phyloP scores from a whole-genome alignment of 2,113 vertebrate species.

The Malurus cyaneus region DNA sequence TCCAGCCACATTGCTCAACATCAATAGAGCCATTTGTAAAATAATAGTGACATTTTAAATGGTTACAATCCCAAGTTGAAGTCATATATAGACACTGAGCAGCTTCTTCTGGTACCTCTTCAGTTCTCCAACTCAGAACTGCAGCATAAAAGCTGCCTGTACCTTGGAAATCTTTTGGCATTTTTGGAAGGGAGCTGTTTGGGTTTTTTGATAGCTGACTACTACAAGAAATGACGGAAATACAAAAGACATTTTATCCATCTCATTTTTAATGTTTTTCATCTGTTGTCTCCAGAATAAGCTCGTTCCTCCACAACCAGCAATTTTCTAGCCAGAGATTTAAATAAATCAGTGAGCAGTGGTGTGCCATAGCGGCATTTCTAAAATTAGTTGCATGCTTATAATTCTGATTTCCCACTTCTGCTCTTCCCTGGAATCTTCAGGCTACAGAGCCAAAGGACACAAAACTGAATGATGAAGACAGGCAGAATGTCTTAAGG shows the following conservation, averaged over 20 bases:
- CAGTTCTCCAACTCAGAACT: neutral
- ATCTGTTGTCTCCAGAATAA: neutral
- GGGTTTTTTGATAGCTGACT: neutral
- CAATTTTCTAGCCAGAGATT: constrained; percentile 23
- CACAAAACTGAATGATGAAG: neutral
- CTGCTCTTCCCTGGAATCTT: neutral
- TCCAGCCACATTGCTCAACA: neutral
- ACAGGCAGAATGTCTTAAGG: neutral
- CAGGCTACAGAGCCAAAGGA: neutral
- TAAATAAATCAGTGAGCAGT: neutral
- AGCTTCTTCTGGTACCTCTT: neutral
- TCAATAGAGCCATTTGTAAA: neutral
- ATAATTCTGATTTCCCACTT: neutral
- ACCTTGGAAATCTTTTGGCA: neutral
- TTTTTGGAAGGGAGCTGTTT: neutral
- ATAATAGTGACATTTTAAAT: neutral
- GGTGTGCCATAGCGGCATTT: neutral
- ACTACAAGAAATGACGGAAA: neutral
- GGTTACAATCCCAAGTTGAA: neutral
- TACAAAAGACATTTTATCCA: neutral
- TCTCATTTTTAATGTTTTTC: neutral
- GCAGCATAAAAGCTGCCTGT: neutral
- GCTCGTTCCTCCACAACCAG: neutral
- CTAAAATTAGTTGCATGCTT: constrained; percentile 19
- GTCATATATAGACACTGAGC: rapidly evolving